phyloP scores from a whole-genome alignment of 2,797 vertebrate genomes.

The Scyliorhinus canicula region DNA sequence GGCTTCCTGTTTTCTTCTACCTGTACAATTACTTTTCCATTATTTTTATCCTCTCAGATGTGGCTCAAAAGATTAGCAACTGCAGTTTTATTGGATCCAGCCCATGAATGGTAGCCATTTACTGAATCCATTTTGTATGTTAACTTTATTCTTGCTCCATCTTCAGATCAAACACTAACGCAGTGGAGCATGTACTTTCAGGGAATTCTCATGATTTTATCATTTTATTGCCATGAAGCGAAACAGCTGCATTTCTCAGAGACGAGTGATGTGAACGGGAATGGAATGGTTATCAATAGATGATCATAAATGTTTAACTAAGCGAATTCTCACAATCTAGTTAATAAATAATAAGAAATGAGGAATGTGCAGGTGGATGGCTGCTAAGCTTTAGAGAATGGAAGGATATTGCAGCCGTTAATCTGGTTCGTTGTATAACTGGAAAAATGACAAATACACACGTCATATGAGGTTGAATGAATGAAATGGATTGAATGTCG shows the following conservation, averaged over 20 bases:
- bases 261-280: not conserved
- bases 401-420: not conserved
- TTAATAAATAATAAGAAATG: constrained; percentile 23
- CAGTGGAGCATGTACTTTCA: not conserved
- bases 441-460: not conserved
- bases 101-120: not conserved
- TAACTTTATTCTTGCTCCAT: not conserved
- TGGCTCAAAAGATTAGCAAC: not conserved
- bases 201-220: not conserved
- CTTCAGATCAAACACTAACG: not conserved
- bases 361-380: not conserved
- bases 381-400: not conserved
- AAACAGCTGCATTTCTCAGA: not conserved
- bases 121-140: not conserved
- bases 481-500: not conserved
- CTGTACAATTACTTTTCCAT: not conserved
- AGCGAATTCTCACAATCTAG: not conserved
- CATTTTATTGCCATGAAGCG: not conserved
- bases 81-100: not conserved
- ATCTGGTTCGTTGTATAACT: not conserved
- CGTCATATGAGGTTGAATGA: not conserved
- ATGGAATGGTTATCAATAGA: constrained; percentile 30
- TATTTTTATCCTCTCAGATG: not conserved
- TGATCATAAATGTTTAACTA: constrained; percentile 11
- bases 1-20: not conserved